Base-by-base conservation (phyloP, 2,113 vertebrate genomes). In the Scolopax mira region DNA sequence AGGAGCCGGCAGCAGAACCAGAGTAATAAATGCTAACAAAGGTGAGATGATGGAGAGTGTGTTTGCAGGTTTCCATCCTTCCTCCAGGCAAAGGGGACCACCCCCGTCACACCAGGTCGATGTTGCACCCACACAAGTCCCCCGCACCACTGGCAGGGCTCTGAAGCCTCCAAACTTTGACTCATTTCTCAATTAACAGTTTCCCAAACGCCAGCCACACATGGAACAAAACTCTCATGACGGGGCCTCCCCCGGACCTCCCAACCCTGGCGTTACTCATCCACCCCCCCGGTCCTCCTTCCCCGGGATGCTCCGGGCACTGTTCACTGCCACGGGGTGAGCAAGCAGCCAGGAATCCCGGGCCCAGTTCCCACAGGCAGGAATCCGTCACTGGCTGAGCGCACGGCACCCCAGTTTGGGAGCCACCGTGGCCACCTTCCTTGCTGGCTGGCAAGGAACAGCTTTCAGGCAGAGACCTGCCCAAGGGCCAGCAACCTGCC, bases 131-230 rank as follows among this genome's bases (percentile, higher is more conserved):
- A 21, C 49, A 25, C 48, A 18, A 82, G 79, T 82, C 31, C 74
- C 61, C 28, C 0, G 0, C 42, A 55, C 13, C 80, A 81, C 90
- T 39, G 77, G 67, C 66, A 85, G 74, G 83, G 83, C 92, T 91
- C 75, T 1, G 9, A 79, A 79, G 64, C 79, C 90, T 71, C 90
- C 52, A 66, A 91, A 80, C 61, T 93, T 96, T 91, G 96, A 96
- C 90, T 97, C 93, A 96, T 93, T 90, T 94, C 93, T 94, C 90
- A 89, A 70, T 88, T 80, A 96, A 86, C 31, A 10, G 90, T 83
- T 95, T 93, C 85, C 88, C 25, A 3, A 88, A 61, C 0, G 0
- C 4, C 5, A 86, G 79, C 74, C 81, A 62, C 18, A 2, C 77
- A 84, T 4, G 85, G 94, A 95, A 96, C 89, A 96, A 94, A 95